A percentile compares a stretch with the other conserved stretches of the same genome.
These are phyloP conservation scores for Pseudomyrmex gracilis DNA, from an alignment of 1,140 invertebrate species.

Conservation along the genomic window DNA sequence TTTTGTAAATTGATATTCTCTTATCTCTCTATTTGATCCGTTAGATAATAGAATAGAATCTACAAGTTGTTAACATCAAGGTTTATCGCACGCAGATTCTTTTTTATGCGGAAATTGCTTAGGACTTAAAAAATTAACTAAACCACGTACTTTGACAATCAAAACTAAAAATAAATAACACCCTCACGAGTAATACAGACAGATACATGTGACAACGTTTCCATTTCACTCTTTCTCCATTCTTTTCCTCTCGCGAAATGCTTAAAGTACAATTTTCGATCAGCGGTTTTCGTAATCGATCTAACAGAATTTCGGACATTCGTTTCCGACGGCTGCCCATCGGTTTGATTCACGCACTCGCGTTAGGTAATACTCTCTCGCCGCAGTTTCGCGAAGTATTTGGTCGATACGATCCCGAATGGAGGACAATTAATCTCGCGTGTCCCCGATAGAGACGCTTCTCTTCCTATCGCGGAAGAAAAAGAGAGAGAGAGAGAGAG, in stretches of 20 bases:
- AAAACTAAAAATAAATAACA: not conserved
- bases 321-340: conserved; percentile 21
- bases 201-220: not conserved
- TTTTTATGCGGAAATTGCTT: no score
- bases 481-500: no score
- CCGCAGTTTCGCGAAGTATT: conserved; percentile 30
- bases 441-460: conserved; percentile 49
- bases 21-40: no score
- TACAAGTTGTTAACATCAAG: no score
- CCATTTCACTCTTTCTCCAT: not conserved
- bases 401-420: conserved; percentile 19
- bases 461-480: conserved; percentile 44
- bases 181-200: not conserved
- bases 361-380: not conserved
- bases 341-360: conserved; percentile 20
- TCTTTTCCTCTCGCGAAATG: not conserved
- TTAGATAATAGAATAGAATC: no score
- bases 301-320: conserved; percentile 14
- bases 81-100: no score
- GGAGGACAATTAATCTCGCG: conserved; percentile 66
- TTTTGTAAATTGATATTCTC: no score
- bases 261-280: not conserved
- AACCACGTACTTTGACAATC: no score
- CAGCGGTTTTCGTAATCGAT: not conserved
- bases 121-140: no score